phyloP scores from a whole-genome alignment of 1,140 invertebrate genomes.

The Drosophila melanica region DNA sequence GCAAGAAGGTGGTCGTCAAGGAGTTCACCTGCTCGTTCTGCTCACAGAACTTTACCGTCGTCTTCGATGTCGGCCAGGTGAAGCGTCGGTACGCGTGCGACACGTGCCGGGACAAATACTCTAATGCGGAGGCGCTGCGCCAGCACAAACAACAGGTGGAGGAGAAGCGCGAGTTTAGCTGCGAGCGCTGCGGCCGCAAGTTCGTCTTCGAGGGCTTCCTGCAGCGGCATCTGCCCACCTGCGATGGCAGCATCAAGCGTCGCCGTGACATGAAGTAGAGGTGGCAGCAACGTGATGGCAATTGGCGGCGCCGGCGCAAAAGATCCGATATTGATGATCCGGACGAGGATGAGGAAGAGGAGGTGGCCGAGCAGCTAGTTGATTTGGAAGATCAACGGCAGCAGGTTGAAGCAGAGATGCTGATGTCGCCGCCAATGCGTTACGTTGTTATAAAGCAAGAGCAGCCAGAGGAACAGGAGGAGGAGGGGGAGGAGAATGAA shows the following conservation, averaged over 20 bases:
- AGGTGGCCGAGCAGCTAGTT: background rate
- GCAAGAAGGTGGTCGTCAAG: constrained; percentile 80
- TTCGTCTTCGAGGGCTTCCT: constrained; percentile 82
- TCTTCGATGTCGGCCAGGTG: constrained; percentile 78
- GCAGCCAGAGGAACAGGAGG: constrained; percentile 15
- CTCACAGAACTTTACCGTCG: constrained; percentile 74
- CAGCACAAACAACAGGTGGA: constrained; percentile 79
- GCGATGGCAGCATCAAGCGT: constrained; percentile 81
- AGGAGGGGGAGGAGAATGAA: background rate
- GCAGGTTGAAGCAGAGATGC: background rate
- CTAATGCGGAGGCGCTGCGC: constrained; percentile 75
- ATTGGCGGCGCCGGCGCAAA: constrained; percentile 48
- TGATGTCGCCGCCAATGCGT: constrained; percentile 43
- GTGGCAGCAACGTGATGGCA: constrained; percentile 61
- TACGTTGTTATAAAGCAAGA: constrained; percentile 72
- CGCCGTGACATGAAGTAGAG: constrained; percentile 81
- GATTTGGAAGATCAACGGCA: constrained; percentile 6
- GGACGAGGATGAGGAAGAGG: background rate
- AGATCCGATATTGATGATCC: background rate
- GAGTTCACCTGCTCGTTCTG: constrained; percentile 82
- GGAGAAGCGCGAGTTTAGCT: constrained; percentile 80
- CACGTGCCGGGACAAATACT: constrained; percentile 79
- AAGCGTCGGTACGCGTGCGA: constrained; percentile 82
- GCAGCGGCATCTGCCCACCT: constrained; percentile 76
- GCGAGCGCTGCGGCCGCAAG: constrained; percentile 78